Base-by-base conservation (phyloP, 2,797 vertebrate species). In the Danio kyathit region DNA sequence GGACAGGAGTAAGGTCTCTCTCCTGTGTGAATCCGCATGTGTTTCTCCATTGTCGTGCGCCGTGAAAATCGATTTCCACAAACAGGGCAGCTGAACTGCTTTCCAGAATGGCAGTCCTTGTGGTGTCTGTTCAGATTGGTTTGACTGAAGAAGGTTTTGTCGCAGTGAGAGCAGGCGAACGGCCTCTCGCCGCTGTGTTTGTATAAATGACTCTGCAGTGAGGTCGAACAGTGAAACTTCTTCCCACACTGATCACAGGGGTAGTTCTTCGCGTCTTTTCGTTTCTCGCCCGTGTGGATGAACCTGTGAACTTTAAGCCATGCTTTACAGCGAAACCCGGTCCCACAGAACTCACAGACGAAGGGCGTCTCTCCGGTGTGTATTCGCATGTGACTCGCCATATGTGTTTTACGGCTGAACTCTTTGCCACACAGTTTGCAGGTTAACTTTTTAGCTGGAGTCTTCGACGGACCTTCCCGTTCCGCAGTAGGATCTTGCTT, bases 301-400 rank as follows among this genome's bases (percentile, higher is more conserved):
- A 29, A 29, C 29, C 29, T 29, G 10, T 51, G 46, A 3, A 8
- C 0, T 4, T 19, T 41, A 7, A 79, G 48, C 61, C 54, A 38
- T 52, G 74, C 52, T 0, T 52, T 61, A 71, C 69, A 17, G 4
- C 61, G 38, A 41, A 83, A 83, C 8, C 13, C 8, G 10, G 17
- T 83, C 2, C 40, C 12, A 2, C 76, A 83, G n/a, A 74, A 1
- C 5, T 19, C 7, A 16, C 81, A 83, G 1, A 3, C 5, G 54
- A 60, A 79, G 8, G 63, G 81, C 0, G 16, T 44, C 14, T 79
- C 81, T 16, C 81, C 81, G 0, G 81, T 79, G 76, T 83, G 81
- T 48, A 79, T 74, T 48, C 76, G 49, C 76, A 71, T 57, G 82
- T 83, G 82, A 12, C 0, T 5, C 5, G 7, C 6, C 14, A 83